Base-by-base conservation (phyloP, 2,797 vertebrate genomes). In the Coilia nasus region DNA sequence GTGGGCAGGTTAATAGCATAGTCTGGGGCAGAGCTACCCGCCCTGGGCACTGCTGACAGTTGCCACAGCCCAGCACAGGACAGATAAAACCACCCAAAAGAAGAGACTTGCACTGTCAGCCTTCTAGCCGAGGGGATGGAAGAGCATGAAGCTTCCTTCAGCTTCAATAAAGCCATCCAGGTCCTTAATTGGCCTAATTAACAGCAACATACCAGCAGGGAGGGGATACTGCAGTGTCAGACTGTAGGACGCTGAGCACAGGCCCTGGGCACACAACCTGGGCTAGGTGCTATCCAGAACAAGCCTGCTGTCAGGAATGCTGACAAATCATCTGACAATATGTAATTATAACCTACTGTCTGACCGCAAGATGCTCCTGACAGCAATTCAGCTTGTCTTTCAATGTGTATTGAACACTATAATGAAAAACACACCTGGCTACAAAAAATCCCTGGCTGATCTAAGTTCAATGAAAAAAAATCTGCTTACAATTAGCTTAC, bases 1-100 rank as follows among this genome's bases (percentile, higher is more conserved):
- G 44, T 81, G 75, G 82, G 35, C 19, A 21, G 28, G 44, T 21
- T 87, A 82, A 87, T 64, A 12, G 82, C 82, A 44, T 85, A 31
- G 31, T 31, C 47, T 50, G 25, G 28, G 41, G 54, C 46, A 35
- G 12, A 19, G 44, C 83, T 23, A 31, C 64, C 21, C 10, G 46
- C 46, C 28, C 83, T 47, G 35, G 71, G 71, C 19, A 44, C 35
- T 78, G 35, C 71, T 78, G 71, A 78, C 71, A 78, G 71, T 31
- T 78, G 71, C 71, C 17, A 31, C 82, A 2, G 46, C 50, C n/a
- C 56, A 11, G 23, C 25, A 25, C 59, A 31, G n/a, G 54, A 78
- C 71, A 41, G 31, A 78, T 44, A 44, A 78, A 78, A 78, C 6
- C 19, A 31, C 71, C 17, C 71, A 78, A 25, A 80, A 25, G 31